A percentile compares a stretch with the other conserved stretches of the same genome.
Conservation (phyloP, 23 tunicate species). For the Clavelina lepadiformis region DNA sequence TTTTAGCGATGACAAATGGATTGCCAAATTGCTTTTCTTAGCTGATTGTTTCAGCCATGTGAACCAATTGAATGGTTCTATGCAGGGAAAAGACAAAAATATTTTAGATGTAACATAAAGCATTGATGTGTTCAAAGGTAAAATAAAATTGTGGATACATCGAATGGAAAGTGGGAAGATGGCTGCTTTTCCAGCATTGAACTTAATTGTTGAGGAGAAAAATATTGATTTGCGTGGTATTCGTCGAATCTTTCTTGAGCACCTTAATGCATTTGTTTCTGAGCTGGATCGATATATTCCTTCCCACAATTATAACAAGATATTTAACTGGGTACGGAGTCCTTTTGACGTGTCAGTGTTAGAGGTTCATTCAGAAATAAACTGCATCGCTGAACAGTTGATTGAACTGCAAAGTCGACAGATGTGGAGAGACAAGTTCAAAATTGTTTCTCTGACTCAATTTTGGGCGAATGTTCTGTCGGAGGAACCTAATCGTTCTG, state of each 20-base stretch:
- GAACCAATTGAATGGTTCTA: no score
- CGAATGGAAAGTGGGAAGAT: no score
- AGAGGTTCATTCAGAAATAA: conserved; percentile 21
- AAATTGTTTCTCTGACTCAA: conserved; percentile 27
- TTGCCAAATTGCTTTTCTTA: no score
- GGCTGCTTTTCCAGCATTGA: no score
- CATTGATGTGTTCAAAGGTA: no score
- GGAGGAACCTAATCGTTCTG: conserved; percentile 22
- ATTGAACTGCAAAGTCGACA: conserved; percentile 30
- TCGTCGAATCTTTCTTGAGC: conserved; percentile 32
- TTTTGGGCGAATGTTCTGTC: conserved; percentile 26
- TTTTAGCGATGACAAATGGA: no score
- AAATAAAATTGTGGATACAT: no score
- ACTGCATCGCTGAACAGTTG: conserved; percentile 29
- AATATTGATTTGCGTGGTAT: conserved; percentile 12
- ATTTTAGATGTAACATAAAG: no score
- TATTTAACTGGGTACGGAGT: conserved; percentile 25
- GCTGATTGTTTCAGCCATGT: no score
- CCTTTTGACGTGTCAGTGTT: conserved; percentile 24
- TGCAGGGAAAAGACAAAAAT: no score
- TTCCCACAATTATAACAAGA: conserved; percentile 30
- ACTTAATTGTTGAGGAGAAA: no score
- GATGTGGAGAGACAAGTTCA: conserved; percentile 30
- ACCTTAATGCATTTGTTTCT: conserved; percentile 23
- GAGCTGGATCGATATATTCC: conserved; percentile 33